phyloP scores from a whole-genome alignment of 2,113 vertebrate species.

The Silurus meridionalis region DNA sequence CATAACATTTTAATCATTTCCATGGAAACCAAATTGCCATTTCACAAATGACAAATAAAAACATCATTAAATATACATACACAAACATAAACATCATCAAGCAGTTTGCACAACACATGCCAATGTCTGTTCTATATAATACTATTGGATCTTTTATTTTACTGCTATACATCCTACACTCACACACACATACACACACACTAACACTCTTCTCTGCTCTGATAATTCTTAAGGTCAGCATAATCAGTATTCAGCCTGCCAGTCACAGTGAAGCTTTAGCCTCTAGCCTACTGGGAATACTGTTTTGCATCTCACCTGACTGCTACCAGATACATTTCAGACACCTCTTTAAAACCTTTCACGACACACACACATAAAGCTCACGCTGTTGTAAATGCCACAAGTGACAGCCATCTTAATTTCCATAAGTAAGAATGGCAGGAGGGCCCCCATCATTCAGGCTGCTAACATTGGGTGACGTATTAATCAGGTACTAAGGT shows the following conservation, averaged over 20 bases:
- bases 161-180: not conserved
- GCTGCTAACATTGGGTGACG: constrained; percentile 6
- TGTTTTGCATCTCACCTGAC: constrained; percentile 61
- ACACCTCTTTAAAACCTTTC: constrained; percentile 62
- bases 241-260: constrained; percentile 49
- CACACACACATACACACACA: not conserved
- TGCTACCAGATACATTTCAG: constrained; percentile 61
- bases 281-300: constrained; percentile 65
- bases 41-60: constrained; percentile 2
- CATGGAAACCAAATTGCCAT: constrained; percentile 9
- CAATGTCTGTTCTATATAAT: not conserved
- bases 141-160: not conserved
- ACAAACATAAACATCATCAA: constrained; percentile 40
- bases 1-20: constrained; percentile 52
- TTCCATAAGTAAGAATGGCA: constrained; percentile 29
- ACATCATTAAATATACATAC: constrained; percentile 30
- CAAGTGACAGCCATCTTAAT: constrained; percentile 42
- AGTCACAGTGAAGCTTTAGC: constrained; percentile 63
- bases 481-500: constrained; percentile 2
- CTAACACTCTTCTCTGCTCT: constrained; percentile 58
- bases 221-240: constrained; percentile 70
- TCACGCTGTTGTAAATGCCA: constrained; percentile 64
- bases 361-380: constrained; percentile 61
- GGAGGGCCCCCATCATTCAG: constrained; percentile 22
- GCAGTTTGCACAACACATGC: not conserved